Evolutionary conservation across 2,797 vertebrate genomes (phyloP).

Genomic region (Tenualosa thibaudeaui): DNA sequence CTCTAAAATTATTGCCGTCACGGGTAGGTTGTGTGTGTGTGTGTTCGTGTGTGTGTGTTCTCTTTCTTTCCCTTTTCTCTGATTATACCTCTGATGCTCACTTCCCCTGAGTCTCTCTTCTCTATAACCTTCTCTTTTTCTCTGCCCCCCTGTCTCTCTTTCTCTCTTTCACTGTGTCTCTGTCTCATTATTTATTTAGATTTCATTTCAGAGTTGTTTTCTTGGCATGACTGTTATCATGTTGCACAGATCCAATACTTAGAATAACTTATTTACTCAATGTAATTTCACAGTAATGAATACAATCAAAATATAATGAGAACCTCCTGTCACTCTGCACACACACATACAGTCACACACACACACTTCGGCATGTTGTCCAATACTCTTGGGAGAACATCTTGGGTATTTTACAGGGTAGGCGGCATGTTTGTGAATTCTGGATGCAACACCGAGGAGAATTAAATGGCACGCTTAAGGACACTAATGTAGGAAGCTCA

Average conservation of each 20-base stretch:
- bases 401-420: not conserved
- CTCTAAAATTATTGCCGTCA: too few relatives aligned
- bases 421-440: not conserved
- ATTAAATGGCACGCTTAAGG: not conserved
- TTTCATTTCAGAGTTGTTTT: not conserved
- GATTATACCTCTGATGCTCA: too few relatives aligned
- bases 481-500: not conserved
- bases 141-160: not conserved
- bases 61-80: not conserved
- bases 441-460: not conserved
- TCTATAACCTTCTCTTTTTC: not conserved
- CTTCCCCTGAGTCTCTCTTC: not conserved
- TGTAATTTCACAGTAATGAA: conserved; percentile 25
- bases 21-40: too few relatives aligned
- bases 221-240: not conserved
- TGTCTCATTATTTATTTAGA: not conserved
- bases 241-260: not conserved
- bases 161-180: not conserved
- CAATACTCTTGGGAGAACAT: not conserved
- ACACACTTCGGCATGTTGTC: not conserved
- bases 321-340: not conserved
- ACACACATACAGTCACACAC: not conserved
- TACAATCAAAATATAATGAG: conserved; percentile 35
- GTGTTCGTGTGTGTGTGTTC: conserved; percentile 14
- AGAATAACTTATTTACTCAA: too few relatives aligned